Conservation (phyloP, 92 coral and sea anemone species). For the Palythoa heliodiscus region DNA sequence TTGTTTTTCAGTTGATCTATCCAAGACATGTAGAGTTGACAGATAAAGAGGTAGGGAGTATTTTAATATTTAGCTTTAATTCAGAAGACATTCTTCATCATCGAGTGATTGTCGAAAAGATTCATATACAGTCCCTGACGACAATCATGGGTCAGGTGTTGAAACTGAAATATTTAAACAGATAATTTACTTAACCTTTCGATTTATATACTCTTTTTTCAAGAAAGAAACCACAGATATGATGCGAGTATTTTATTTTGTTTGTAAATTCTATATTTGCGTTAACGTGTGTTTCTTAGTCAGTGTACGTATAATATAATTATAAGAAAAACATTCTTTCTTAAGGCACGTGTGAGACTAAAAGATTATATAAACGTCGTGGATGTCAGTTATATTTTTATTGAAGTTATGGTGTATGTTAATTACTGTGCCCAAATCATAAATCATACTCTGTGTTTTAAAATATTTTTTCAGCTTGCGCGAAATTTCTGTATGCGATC, state of each 20-base stretch:
- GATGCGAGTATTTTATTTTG: too few species aligned
- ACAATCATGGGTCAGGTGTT: too few species aligned
- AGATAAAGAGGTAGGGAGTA: slow-evolving; percentile 86
- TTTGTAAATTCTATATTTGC: too few species aligned
- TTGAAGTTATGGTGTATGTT: neutral
- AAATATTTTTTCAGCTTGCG: neutral
- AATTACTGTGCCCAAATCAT: neutral
- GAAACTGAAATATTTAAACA: too few species aligned
- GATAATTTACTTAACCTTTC: too few species aligned
- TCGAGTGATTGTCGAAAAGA: too few species aligned
- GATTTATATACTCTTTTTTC: too few species aligned
- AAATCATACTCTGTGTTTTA: neutral
- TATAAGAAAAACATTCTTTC: neutral
- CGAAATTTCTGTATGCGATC: neutral
- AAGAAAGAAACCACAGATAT: too few species aligned
- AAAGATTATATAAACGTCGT: neutral
- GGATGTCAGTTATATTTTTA: neutral
- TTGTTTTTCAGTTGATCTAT: slow-evolving; percentile 75
- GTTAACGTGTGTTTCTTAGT: too few species aligned
- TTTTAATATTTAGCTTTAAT: neutral
- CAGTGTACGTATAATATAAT: too few species aligned
- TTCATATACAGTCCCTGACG: too few species aligned
- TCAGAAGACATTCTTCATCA: too few species aligned
- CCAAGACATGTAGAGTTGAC: slow-evolving; percentile 88
- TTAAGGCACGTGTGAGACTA: neutral